These are phyloP conservation scores for Camponotus fellah DNA, from an alignment of 2,888 invertebrate genomes.

Conservation along the genomic window DNA sequence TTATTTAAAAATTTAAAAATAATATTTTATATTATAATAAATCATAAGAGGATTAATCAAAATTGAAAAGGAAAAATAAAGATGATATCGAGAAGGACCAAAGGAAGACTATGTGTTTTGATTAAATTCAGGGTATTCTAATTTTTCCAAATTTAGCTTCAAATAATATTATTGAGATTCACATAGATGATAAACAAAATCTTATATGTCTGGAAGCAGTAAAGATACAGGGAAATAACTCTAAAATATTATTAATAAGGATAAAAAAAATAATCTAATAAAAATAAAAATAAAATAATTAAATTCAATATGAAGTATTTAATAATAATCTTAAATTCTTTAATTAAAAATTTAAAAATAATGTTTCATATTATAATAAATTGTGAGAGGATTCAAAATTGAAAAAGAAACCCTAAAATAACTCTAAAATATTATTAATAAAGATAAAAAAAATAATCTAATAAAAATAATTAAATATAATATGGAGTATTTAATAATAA, in stretches of 20 bases:
- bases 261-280: slow-evolving; percentile 72
- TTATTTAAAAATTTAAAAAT: not conserved
- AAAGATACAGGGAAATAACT: no score
- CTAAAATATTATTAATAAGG: slow-evolving; percentile 90
- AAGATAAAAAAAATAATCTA: slow-evolving; percentile 85
- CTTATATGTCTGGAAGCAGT: no score
- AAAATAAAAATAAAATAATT: no score
- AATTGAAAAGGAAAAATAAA: not conserved
- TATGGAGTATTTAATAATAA: not conserved
- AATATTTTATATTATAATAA: not conserved
- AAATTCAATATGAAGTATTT: not conserved
- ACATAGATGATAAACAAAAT: no score
- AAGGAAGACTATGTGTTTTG: no score
- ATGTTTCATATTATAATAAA: not conserved
- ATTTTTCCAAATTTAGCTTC: no score
- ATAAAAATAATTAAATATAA: slow-evolving; percentile 86
- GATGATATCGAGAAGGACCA: no score
- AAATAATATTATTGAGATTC: no score
- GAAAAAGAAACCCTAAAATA: not conserved
- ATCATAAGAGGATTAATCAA: not conserved
- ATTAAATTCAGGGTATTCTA: no score
- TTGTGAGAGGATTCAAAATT: not conserved
- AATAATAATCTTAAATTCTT: slow-evolving; percentile 17
- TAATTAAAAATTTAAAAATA: not conserved
- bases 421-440: slow-evolving; percentile 90